Conservation (phyloP, 2,888 invertebrate species). For the Melanotus villosus region DNA sequence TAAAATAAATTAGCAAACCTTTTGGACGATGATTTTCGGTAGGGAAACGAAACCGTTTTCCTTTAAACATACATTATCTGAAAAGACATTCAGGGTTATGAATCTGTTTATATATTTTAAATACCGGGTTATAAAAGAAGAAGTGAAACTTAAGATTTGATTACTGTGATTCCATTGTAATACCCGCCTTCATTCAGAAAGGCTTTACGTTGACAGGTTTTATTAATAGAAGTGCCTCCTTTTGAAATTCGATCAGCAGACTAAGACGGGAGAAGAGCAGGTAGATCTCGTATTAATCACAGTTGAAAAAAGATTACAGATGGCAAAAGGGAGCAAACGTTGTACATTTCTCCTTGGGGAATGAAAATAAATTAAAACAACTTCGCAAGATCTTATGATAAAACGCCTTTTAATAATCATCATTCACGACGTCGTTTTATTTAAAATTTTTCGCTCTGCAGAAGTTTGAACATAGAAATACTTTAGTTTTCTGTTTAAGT, state of each 20-base stretch:
- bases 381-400: slow-evolving; percentile 17
- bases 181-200: slow-evolving; percentile 28
- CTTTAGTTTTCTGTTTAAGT: too few relatives aligned
- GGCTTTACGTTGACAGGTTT: slow-evolving; percentile 43
- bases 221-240: slow-evolving; percentile 37
- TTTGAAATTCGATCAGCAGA: slow-evolving; percentile 31
- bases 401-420: slow-evolving; percentile 25
- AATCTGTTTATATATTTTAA: background rate
- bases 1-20: background rate
- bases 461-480: background rate
- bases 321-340: slow-evolving; percentile 19
- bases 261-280: slow-evolving; percentile 8
- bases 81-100: background rate
- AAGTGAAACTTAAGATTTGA: slow-evolving; percentile 28
- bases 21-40: too few relatives aligned
- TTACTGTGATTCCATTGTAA: slow-evolving; percentile 40
- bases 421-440: background rate
- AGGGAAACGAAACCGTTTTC: too few relatives aligned
- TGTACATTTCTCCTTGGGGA: slow-evolving; percentile 22
- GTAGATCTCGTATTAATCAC: slow-evolving; percentile 34
- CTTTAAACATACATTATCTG: too few relatives aligned
- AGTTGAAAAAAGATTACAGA: slow-evolving; percentile 23
- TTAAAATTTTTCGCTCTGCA: background rate
- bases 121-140: slow-evolving; percentile 36
- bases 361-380: slow-evolving; percentile 39